phyloP scores from a whole-genome alignment of 2,113 vertebrate genomes.

The Syrmaticus mikado region DNA sequence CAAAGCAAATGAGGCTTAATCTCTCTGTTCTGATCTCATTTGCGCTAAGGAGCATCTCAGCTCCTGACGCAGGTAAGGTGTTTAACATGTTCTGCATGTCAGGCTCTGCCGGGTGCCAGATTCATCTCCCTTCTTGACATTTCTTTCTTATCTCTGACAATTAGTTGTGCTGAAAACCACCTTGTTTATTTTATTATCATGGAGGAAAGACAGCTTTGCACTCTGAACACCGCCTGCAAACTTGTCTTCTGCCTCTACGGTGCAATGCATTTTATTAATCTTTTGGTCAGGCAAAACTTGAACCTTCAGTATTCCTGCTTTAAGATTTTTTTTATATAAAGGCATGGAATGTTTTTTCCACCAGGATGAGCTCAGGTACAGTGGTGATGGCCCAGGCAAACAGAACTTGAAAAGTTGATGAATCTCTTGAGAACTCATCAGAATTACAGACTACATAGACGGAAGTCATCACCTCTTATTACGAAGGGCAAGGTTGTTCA shows the following conservation, averaged over 20 bases:
- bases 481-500: not conserved
- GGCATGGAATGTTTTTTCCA: not conserved
- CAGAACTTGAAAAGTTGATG: not conserved
- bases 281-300: not conserved
- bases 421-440: not conserved
- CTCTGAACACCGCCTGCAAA: not conserved
- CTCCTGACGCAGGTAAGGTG: not conserved
- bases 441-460: not conserved
- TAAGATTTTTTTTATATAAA: not conserved
- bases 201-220: not conserved
- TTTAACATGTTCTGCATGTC: not conserved
- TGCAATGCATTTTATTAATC: not conserved
- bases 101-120: not conserved
- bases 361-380: not conserved
- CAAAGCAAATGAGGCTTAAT: constrained; percentile 29
- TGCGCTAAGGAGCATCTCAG: not conserved
- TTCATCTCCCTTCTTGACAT: constrained; percentile 1
- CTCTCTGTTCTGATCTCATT: not conserved
- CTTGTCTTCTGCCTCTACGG: not conserved
- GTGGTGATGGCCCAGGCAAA: not conserved
- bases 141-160: constrained; percentile 67
- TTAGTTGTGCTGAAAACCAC: constrained; percentile 23
- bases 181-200: not conserved
- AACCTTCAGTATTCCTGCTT: not conserved
- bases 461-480: not conserved